Evolutionary conservation across 2,113 vertebrate genomes (phyloP), one percentile per base, ranked within the genome.

Genomic region (Rhizomys pruinosus): DNA sequence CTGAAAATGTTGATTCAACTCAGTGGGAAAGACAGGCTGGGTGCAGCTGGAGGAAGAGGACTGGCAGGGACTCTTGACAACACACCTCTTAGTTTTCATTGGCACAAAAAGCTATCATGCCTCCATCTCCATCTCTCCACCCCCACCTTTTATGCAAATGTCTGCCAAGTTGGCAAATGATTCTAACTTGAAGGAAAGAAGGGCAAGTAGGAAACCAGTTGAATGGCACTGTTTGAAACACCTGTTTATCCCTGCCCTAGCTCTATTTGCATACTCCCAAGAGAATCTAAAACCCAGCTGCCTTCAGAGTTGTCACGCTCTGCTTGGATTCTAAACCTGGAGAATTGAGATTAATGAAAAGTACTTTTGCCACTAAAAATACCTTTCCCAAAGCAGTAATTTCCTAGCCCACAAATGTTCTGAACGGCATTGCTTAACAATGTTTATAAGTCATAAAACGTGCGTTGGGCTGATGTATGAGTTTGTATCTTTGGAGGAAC

Each of bases 401-500:
- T 98, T 86, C 74, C 61, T 64, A 77, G n/a, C 72, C 57, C 37
- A 1, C 2, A 59, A 94, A 85, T 86, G 92, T 89, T 95, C 96
- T 72, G 88, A 94, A 96, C 84, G 64, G 80, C 44, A 16, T 95
- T 95, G 47, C 97, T 97, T 95, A 95, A 94, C 96, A 4, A 10
- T 23, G 82, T 97, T 97, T 97, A 69, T 95, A 97, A 97, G 97
- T 94, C 96, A 97, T 89, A 97, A 92, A 95, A 95, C 92, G 94
- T 77, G 84, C 96, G 93, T 94, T 92, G 76, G 3, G 71, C 82
- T 98, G 97, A 98, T 98, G 96, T 96, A 98, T 84, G 91, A 93
- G 94, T 92, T 97, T 96, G 97, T 97, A 97, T 98, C 97, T 97
- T 97, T 66, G 84, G 92, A 97, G 91, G 32, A 96, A 94, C 79